Percentiles rank a stretch among this genome's conserved stretches.
Conservation (phyloP, 2,113 vertebrate species). For the Osmerus mordax region DNA sequence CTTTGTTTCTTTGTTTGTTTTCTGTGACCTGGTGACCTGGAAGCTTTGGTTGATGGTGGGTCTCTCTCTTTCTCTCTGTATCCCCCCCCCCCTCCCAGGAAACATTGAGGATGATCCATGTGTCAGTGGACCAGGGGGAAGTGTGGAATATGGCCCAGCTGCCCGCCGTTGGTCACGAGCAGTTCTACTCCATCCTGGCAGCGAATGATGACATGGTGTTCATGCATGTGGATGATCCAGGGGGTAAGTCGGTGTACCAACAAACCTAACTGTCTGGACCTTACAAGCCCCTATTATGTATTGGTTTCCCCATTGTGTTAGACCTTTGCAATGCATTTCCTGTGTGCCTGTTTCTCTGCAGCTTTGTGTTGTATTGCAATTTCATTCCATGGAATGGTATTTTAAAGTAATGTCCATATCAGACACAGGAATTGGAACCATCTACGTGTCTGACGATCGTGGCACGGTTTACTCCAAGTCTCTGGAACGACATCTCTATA, state of each 20-base stretch:
- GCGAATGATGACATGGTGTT: slow-evolving; percentile 91
- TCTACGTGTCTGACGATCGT: slow-evolving; percentile 89
- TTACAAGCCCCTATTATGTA: no score
- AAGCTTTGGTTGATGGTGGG: no score
- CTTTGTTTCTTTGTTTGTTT: background rate
- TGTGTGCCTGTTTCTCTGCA: background rate
- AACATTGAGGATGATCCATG: slow-evolving; percentile 82
- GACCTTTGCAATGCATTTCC: background rate
- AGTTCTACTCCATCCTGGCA: slow-evolving; percentile 92
- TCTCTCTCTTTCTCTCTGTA: background rate
- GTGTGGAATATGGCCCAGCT: slow-evolving; percentile 93
- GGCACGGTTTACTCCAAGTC: slow-evolving; percentile 93
- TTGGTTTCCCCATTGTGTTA: background rate
- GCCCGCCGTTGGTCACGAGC: slow-evolving; percentile 86
- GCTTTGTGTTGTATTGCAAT: background rate
- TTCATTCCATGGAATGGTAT: no score
- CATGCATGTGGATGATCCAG: slow-evolving; percentile 93
- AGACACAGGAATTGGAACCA: slow-evolving; percentile 88
- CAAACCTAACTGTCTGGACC: no score
- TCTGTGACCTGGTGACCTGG: background rate
- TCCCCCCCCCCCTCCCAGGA: slow-evolving; percentile 61
- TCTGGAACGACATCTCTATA: slow-evolving; percentile 88
- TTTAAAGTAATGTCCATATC: background rate
- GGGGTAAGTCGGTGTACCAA: slow-evolving; percentile 70
- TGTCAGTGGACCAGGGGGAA: slow-evolving; percentile 84